phyloP scores from a whole-genome alignment of 2,113 vertebrate species.

The Etheostoma cragini region DNA sequence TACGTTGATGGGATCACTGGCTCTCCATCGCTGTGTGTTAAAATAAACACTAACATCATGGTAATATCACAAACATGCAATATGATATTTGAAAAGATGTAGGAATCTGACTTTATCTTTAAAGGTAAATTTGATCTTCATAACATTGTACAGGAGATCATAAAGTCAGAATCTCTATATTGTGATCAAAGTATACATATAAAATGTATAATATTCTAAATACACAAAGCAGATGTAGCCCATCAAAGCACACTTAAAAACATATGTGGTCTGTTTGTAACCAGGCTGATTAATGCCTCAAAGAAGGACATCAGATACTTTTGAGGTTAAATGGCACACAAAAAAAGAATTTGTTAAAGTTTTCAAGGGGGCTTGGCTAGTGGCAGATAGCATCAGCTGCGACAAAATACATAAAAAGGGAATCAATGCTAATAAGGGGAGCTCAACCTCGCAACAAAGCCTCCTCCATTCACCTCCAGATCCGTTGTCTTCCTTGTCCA shows the following conservation, averaged over 20 bases:
- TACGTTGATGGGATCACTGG: not conserved
- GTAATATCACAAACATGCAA: not conserved
- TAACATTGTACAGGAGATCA: not conserved
- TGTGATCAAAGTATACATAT: not conserved
- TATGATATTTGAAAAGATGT: conserved; percentile 4
- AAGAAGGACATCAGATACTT: conserved; percentile 55
- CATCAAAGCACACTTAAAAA: conserved; percentile 4
- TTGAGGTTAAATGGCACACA: conserved; percentile 47
- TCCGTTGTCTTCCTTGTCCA: conserved; percentile 47
- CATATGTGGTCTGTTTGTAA: not conserved
- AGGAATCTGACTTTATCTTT: not conserved
- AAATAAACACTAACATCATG: not conserved
- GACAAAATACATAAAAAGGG: conserved; percentile 82
- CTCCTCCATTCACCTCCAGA: conserved; percentile 56
- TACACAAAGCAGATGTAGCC: not conserved
- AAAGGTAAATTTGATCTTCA: not conserved
- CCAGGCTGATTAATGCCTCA: conserved; percentile 57
- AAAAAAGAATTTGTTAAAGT: conserved; percentile 60
- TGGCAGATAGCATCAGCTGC: conserved; percentile 76
- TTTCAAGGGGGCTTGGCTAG: conserved; percentile 65
- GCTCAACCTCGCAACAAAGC: conserved; percentile 73
- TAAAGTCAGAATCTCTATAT: not conserved
- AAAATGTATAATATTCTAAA: not conserved
- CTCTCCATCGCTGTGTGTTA: not conserved
- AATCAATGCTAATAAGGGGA: conserved; percentile 87